Base-by-base conservation (phyloP, 2,797 vertebrate genomes). In the Menidia menidia region DNA sequence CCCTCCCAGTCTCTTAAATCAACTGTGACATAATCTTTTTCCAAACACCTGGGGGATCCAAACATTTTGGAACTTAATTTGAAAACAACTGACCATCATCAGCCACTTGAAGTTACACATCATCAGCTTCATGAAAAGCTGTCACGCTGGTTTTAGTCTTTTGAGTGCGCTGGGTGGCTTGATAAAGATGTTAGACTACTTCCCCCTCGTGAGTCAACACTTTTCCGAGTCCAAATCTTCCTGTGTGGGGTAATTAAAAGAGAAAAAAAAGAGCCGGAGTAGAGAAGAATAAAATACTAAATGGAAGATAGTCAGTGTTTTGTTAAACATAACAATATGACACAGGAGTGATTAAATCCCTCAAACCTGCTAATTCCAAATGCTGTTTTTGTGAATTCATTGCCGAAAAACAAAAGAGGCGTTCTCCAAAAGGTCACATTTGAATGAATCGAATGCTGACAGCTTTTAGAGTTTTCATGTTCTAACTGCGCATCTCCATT, bases 71-170 rank as follows among this genome's bases (percentile, higher is more conserved):
- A 72, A 12, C 50, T 73, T 80, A 77, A 78, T 70, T 59, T 65
- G 73, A 78, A 81, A 78, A 66, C 61, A 67, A 30, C 9, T 11
- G 18, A 51, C 18, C 18, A 12, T 63, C 31, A 69, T 45, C 47
- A 55, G 42, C 56, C 68, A 70, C 67, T 56, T 73, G 6, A 72
- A 64, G 73, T 57, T 69, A 51, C 50, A 55, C 71, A 57, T 68
- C 73, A 67, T 60, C 35, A 6, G 68, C 50, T 86, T 80, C 63
- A 82, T 78, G 53, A 57, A 73, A 73, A 57, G 15, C 6, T 52
- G 2, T 71, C 56, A 39, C 39, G 69, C 77, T 64, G 75, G 12
- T 62, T 75, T 30, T 44, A 54, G 43, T 70, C 55, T 56, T 19
- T 43, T 44, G 68, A 66, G 12, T 60, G 55, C 39, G 58, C 64